Conservation (phyloP, 2,113 vertebrate species). For the Sitta europaea region DNA sequence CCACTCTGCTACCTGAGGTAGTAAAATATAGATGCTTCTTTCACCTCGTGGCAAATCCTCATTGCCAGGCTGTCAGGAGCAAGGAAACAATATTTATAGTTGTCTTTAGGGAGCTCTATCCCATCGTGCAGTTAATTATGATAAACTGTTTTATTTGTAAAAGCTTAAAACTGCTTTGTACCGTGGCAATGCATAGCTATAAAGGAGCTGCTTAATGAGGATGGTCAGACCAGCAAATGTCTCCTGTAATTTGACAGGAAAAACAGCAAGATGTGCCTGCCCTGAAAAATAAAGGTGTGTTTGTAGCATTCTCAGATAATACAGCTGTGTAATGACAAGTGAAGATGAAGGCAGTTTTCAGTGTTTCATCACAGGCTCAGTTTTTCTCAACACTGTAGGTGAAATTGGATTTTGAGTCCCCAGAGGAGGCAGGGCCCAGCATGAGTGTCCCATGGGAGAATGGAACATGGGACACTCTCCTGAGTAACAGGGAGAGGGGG, state of each 20-base stretch:
- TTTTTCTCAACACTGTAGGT: accelerated
- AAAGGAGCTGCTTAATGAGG: not conserved
- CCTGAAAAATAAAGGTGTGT: not conserved
- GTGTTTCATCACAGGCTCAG: not conserved
- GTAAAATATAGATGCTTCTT: constrained; percentile 4
- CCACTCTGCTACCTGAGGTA: not conserved
- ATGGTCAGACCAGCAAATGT: not conserved
- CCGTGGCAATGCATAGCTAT: not conserved
- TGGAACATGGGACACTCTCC: not conserved
- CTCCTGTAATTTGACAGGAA: not conserved
- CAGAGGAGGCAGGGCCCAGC: not conserved
- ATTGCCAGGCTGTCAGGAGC: not conserved
- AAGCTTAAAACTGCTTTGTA: not conserved
- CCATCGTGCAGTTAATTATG: constrained; percentile 29
- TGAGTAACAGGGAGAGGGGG: not conserved
- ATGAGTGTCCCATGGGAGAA: accelerated
- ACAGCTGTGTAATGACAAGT: not conserved
- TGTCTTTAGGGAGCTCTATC: constrained; percentile 32
- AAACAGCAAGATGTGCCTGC: not conserved
- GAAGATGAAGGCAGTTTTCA: not conserved
- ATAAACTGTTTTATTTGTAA: constrained; percentile 52
- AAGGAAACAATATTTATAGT: constrained; percentile 34
- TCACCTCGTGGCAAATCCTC: constrained; percentile 5
- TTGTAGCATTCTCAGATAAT: not conserved
- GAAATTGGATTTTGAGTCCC: not conserved